Percentiles rank a stretch among this genome's conserved stretches.
Evolutionary conservation across 2,888 invertebrate genomes (phyloP).

Genomic region (Trichopoda pennipes): DNA sequence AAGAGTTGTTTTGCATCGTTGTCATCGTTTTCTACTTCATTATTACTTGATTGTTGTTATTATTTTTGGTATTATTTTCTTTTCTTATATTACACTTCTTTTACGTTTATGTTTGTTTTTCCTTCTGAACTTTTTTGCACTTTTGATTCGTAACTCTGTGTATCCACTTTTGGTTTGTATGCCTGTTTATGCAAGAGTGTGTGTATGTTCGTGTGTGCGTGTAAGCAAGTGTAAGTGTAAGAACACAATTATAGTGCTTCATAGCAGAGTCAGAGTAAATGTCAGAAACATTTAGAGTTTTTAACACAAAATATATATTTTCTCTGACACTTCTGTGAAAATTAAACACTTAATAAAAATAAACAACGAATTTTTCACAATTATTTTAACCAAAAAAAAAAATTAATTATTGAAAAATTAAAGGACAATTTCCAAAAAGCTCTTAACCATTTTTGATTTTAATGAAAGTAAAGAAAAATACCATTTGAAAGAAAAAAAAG

Average conservation of each 20-base stretch:
- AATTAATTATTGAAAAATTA: background rate
- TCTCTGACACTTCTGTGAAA: background rate
- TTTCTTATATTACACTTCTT: constrained; percentile 27
- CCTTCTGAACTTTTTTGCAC: constrained; percentile 50
- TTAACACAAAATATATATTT: constrained; percentile 18
- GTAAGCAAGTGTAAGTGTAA: background rate
- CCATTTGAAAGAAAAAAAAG: constrained; percentile 1
- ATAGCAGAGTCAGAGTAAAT: constrained; percentile 46
- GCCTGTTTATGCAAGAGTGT: background rate
- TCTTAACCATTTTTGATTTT: background rate
- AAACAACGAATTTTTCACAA: constrained; percentile 16
- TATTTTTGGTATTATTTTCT: background rate
- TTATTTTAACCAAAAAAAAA: background rate
- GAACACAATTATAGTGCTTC: constrained; percentile 15
- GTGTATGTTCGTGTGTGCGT: constrained; percentile 31
- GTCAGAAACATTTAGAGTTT: constrained; percentile 60
- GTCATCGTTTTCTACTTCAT: constrained; percentile 66
- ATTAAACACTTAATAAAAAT: constrained; percentile 6
- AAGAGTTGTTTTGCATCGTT: constrained; percentile 48
- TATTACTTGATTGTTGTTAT: constrained; percentile 34
- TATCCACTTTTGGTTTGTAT: constrained; percentile 46
- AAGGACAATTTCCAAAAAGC: background rate
- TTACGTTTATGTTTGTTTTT: constrained; percentile 38
- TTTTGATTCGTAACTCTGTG: constrained; percentile 58
- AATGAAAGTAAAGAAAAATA: background rate